phyloP scores from a whole-genome alignment of 2,797 vertebrate genomes.

The Phataginus tetradactyla region DNA sequence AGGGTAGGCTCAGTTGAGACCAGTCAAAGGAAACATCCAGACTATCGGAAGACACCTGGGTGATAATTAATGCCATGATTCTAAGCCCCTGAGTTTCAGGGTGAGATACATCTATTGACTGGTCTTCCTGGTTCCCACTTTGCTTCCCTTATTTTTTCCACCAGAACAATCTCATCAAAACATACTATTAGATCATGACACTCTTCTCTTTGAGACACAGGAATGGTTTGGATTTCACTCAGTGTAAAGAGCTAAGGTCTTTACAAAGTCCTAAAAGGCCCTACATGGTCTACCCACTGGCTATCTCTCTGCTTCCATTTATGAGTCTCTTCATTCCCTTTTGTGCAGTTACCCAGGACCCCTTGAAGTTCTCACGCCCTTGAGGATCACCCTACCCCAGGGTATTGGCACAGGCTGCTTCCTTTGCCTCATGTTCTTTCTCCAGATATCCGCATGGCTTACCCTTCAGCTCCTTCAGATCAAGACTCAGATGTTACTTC shows the following conservation, averaged over 20 bases:
- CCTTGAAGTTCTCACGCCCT: not conserved
- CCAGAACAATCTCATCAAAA: not conserved
- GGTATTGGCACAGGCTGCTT: not conserved
- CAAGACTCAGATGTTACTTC: not conserved
- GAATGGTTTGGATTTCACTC: not conserved
- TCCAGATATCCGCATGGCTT: not conserved
- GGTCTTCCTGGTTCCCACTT: not conserved
- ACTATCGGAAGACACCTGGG: not conserved
- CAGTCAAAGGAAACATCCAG: not conserved
- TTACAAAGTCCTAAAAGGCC: not conserved
- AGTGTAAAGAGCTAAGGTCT: not conserved
- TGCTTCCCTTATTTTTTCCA: not conserved
- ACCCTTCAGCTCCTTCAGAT: not conserved
- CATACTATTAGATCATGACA: not conserved
- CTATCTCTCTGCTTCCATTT: not conserved
- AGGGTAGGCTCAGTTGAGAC: not conserved
- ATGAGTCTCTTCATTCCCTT: not conserved
- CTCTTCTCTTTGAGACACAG: not conserved
- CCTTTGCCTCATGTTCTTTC: not conserved
- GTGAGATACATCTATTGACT: not conserved
- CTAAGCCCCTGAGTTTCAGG: not conserved
- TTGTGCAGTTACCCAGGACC: not conserved
- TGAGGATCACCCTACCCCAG: not conserved
- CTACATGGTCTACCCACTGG: not conserved
- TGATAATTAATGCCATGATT: not conserved